Base-by-base conservation (phyloP, 2,888 invertebrate genomes). In the Tenthredo distinguenda region DNA sequence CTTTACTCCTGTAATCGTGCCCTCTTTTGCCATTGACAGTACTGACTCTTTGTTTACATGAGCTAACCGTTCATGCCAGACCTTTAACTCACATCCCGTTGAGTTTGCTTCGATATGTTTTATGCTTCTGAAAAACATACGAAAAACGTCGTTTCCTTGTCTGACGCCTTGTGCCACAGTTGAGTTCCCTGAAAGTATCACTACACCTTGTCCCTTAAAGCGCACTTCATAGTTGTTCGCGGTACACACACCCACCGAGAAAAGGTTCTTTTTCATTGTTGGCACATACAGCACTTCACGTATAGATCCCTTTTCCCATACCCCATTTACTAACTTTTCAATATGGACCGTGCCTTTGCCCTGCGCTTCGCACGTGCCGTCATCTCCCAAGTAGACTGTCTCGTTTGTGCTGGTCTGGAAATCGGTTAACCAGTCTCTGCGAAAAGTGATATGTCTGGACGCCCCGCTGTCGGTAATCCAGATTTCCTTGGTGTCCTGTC, bases 391-490 rank as follows among this genome's bases (percentile, higher is more conserved):
- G 34, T 62, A 37, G 0, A 87, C 86, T 0, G 74, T 43, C 7
- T 86, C 86, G 5, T 84, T 86, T 40, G 62, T 62, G 18, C 21
- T 71, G 47, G 43, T 26, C 15, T 83, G 72, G 26, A 86, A 87
- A 21, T 87, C 86, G 10, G 71, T 85, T 12, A 84, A 87, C 88
- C 88, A 89, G 0, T 89, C 88, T 5, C 86, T 72, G 82, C 87
- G 86, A 58, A 84, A 88, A 10, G 87, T 87, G 0, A 89, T 88
- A 47, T 90, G 89, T n/a, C 85, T 74, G 0, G 88, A 89, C 6
- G 87, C 88, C 15, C 89, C 88, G 81, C 89, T 89, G 76, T 89
- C 88, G 47, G 86, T 85, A 9, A 89, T 50, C 89, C 89, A 89
- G n/a, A 86, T 85, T 18, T 89, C 88, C 3, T 68, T 81, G n/a